Evolutionary conservation across 1,140 invertebrate genomes (phyloP), one percentile per base, ranked within the genome.

Genomic region (Papilio dardanus): DNA sequence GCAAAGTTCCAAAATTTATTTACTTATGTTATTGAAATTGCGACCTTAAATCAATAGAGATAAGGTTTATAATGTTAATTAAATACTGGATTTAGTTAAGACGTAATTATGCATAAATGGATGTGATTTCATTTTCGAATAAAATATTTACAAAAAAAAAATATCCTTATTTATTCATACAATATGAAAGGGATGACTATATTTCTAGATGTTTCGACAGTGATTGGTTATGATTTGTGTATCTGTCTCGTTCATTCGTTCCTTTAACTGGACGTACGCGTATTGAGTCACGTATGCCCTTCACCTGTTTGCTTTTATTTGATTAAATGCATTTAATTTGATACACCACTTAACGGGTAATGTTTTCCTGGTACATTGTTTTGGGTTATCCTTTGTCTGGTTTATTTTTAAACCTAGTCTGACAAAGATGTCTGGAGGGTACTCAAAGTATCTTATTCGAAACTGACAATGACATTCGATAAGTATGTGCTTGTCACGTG

Each of bases 271-370:
- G 40, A 16, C 40, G 40, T 46, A 69, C 67, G 67, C 67, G 31
- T 19, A 3, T 69, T 40, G 67, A 69, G 67, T 69, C 67, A 68
- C 66, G 66, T 68, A 68, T 33, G 33, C 31, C 65, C 65, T 67
- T 67, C 65, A 67, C 65, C 65, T 68, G 33, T 21, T 33, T 24
- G 7, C 37, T 68, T 33, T 33, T 33, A 8, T 66, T 16, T 30
- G 54, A 58, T 58, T 62, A 28, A 14, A 28, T 62, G 24, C 21
- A 50, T 50, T 7, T 19, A 21, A 10, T 30, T 28, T 62, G 54
- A 12, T 28, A 50, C 21, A 5, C 5, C 24, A 28, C 54, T 46
- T 46, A 46, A 46, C 42, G 21, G 24, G 10, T 62, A 28, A 62
- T 62, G 54, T 62, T 28, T 62, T 62, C 54, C 54, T 62, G 54